Evolutionary conservation across 2,113 vertebrate species (phyloP), one percentile per base, ranked within the genome.

Genomic region (Nothoprocta perdicaria): DNA sequence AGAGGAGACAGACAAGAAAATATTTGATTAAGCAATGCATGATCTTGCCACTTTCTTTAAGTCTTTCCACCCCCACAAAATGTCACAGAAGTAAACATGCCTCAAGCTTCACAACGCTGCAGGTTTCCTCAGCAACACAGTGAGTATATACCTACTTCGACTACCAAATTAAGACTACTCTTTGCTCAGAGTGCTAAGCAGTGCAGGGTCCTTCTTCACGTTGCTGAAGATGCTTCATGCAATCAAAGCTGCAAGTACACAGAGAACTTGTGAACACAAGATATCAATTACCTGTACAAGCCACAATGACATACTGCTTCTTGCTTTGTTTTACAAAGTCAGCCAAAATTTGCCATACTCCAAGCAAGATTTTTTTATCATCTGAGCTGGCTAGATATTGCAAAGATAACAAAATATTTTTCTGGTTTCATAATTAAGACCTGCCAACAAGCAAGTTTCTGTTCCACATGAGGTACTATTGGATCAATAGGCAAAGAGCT

Each of bases 311-410:
- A n/a, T 46, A 68, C 2, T 2, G 14, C 35, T 94, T 55, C 63
- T 23, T 77, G 68, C 33, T 82, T 87, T 75, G 45, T 83, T 83
- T 84, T 61, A 93, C 86, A 90, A 75, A 92, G 52, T 18, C 2
- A 38, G 21, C 46, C 71, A 75, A 67, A 63, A 68, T 48, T 50
- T 84, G 43, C 73, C 72, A 80, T 62, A 55, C 9, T 69, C 31
- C 43, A 65, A 24, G 52, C n/a, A 86, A 63, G 18, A 84, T 12
- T 10, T 73, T 80, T 84, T 74, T 67, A 21, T 76, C 60, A 91
- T 55, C 27, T 80, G 75, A 52, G 31, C 52, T 71, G 35, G 43
- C 53, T n/a, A 76, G 57, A 78, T 21, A 26, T 52, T 26, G 53
- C 83, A 81, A 90, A 72, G 61, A 35, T 35, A 80, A 65, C 48